Percentiles rank a stretch among this genome's conserved stretches.
Conservation (phyloP, 2,113 vertebrate species). For the Morone saxatilis region DNA sequence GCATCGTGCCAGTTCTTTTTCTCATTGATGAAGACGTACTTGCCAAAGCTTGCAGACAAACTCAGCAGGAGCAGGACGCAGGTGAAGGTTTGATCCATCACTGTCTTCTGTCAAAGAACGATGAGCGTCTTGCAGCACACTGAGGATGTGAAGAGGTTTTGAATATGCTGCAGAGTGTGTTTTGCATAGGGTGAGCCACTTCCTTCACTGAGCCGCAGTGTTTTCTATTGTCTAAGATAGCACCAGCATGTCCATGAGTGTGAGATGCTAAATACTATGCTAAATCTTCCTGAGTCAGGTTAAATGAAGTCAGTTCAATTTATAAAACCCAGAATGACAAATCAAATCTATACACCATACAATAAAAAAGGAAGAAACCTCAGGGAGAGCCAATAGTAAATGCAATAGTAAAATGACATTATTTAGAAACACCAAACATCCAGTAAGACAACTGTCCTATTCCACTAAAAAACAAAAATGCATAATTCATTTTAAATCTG, state of each 20-base stretch:
- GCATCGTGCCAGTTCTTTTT: neutral
- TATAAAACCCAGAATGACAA: too few relatives aligned
- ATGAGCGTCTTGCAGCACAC: neutral
- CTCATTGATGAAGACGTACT: conserved; percentile 14
- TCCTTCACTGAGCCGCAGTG: neutral
- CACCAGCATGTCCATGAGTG: too few relatives aligned
- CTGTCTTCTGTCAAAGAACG: neutral
- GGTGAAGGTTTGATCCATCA: conserved; percentile 21
- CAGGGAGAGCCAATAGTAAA: neutral
- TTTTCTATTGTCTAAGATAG: too few relatives aligned
- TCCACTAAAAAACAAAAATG: too few relatives aligned
- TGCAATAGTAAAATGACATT: too few relatives aligned
- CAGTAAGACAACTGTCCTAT: too few relatives aligned
- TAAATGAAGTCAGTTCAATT: too few relatives aligned
- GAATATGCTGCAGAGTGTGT: neutral
- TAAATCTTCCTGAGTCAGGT: too few relatives aligned
- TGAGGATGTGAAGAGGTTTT: neutral
- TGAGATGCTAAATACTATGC: too few relatives aligned
- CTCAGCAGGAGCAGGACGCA: conserved; percentile 35
- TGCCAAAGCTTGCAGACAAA: conserved; percentile 9
- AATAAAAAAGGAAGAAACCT: neutral
- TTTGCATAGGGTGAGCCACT: conserved; percentile 47
- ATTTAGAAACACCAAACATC: too few relatives aligned
- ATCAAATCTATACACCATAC: neutral
- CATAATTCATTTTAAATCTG: too few relatives aligned